Base-by-base conservation (phyloP, 2,888 invertebrate species). In the Archips crataeganus region DNA sequence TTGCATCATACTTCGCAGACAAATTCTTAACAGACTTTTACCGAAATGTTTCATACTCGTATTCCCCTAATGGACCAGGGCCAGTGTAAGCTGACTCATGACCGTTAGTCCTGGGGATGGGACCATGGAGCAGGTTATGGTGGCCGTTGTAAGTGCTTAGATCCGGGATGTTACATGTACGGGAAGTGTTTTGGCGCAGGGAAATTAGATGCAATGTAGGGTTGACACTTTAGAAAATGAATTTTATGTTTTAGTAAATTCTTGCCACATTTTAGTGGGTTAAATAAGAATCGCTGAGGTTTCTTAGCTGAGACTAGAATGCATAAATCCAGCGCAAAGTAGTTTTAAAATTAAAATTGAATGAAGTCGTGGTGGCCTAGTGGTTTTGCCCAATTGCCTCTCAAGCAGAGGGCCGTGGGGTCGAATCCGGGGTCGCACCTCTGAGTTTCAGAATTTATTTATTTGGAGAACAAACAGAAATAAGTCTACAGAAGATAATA, bases 171-270 rank as follows among this genome's bases (percentile, higher is more conserved):
- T 57, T 54, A 66, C 71, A 36, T 63, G 74, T 71, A 75, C 76
- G 63, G 78, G 78, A 81, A 79, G 74, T 72, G 74, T 76, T 79
- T 80, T 63, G 75, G 77, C 42, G 75, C 72, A 76, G 75, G 79
- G 78, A 79, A 76, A 71, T 75, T 71, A 66, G 75, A 57, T 10
- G 54, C 54, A 11, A 23, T 13, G 11, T 68, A 68, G 61, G 72
- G 72, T 45, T 68, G 54, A 23, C 54, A 45, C 61, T 13, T 60
- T 32, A 2, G 23, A 32, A 9, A 49, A 49, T 9, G 23, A 47
- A 9, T 63, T 47, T 63, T 4, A 6, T 4, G 1, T 39, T 39
- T 39, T 5, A 39, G 4, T 6, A 39, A 39, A 39, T 39, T 39
- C 6, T 39, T 39, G 39, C 4, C 39, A 6, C 6, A 39, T 3